phyloP scores from a whole-genome alignment of 2,797 vertebrate genomes.

The Geotrypetes seraphini region DNA sequence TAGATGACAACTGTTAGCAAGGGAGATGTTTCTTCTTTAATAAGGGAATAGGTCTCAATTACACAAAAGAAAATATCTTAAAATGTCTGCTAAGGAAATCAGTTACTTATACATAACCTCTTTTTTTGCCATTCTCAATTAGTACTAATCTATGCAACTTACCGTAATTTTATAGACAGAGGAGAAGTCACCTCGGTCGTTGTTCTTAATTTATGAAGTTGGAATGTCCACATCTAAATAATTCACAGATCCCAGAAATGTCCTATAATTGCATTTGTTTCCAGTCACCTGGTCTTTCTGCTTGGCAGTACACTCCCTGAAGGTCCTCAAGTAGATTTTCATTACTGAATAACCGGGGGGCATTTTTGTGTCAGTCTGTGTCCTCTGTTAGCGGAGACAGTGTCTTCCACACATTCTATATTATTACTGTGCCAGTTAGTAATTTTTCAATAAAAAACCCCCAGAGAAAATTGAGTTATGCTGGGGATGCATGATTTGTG shows the following conservation, averaged over 20 bases:
- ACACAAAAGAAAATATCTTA: too few relatives aligned
- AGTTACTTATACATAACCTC: too few relatives aligned
- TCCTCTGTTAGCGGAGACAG: not conserved
- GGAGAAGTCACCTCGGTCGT: accelerated
- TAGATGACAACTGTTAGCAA: too few relatives aligned
- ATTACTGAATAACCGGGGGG: accelerated
- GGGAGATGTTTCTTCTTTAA: too few relatives aligned
- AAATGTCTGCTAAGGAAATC: too few relatives aligned
- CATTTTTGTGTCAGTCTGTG: accelerated
- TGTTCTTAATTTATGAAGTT: not conserved
- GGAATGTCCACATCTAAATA: accelerated
- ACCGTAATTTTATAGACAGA: accelerated
- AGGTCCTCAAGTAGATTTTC: accelerated
- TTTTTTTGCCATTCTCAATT: not conserved
- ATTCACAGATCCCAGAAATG: not conserved
- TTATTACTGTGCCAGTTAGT: accelerated
- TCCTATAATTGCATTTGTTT: accelerated
- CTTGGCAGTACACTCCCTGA: accelerated
- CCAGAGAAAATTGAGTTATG: accelerated
- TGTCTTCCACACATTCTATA: not conserved
- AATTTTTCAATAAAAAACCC: not conserved
- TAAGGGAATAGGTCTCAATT: too few relatives aligned
- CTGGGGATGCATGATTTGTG: too few relatives aligned
- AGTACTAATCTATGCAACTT: accelerated
- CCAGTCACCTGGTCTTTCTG: accelerated